Conservation (phyloP, 2,113 vertebrate genomes). For the Amblyopsis rosae region DNA sequence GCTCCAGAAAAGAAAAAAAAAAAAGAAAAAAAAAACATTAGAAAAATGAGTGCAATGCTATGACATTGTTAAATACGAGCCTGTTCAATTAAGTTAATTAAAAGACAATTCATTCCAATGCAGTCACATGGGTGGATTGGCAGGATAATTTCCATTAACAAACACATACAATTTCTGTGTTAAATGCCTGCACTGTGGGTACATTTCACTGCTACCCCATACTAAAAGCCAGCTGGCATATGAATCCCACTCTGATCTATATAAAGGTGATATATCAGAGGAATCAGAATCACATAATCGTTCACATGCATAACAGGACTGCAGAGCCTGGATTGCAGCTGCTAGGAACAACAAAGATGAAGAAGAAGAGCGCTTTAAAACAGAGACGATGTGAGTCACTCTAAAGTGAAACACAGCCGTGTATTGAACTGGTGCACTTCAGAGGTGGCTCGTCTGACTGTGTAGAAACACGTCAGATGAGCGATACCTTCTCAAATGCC, state of each 20-base stretch:
- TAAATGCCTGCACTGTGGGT: too few species aligned
- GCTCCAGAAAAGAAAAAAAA: too few species aligned
- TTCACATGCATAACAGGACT: constrained; percentile 60
- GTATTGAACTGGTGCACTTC: constrained; percentile 40
- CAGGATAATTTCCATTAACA: constrained; percentile 24
- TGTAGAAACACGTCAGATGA: constrained; percentile 36
- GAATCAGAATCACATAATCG: constrained; percentile 56
- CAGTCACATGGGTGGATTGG: too few species aligned
- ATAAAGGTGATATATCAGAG: constrained; percentile 51
- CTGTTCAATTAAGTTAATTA: too few species aligned
- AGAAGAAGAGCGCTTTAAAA: constrained; percentile 51
- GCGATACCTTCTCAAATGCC: constrained; percentile 35
- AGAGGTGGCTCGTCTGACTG: constrained; percentile 31
- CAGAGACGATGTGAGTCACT: constrained; percentile 37
- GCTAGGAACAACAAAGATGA: constrained; percentile 60
- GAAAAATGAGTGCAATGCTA: too few species aligned
- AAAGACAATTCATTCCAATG: too few species aligned
- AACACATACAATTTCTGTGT: constrained; percentile 7
- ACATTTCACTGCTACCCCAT: constrained; percentile 55
- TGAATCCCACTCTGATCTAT: too few species aligned
- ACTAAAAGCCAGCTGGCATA: constrained; percentile 62
- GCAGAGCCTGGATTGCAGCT: constrained; percentile 62
- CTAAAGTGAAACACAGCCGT: constrained; percentile 58
- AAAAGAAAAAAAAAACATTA: too few species aligned
- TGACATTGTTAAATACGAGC: too few species aligned